Percentiles rank a stretch among this genome's conserved stretches.
These are phyloP conservation scores for Malacoctenus gilli DNA, from an alignment of 2,797 vertebrate species.

Conservation along the genomic window DNA sequence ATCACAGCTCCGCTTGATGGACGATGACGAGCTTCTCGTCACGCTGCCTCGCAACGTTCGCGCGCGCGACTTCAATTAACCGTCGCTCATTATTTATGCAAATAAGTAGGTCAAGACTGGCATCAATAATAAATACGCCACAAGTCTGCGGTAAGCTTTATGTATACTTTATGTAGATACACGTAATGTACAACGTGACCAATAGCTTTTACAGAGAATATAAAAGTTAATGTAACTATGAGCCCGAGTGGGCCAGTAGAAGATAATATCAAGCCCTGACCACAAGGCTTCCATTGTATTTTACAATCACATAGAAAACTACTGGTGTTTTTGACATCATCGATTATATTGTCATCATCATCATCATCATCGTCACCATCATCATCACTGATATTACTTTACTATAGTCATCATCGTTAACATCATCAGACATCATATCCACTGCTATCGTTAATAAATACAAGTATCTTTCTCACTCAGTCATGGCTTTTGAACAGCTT, in stretches of 20 bases:
- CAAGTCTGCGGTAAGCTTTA: constrained; percentile 55
- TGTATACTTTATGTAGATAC: constrained; percentile 81
- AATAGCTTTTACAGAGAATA: constrained; percentile 82
- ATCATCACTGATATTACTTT: constrained; percentile 23
- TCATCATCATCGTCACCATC: constrained; percentile 33
- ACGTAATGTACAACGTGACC: constrained; percentile 78
- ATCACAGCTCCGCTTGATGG: background rate
- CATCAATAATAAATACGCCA: constrained; percentile 62
- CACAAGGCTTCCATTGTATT: constrained; percentile 73
- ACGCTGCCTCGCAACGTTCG: background rate
- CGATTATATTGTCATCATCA: no score
- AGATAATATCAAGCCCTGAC: constrained; percentile 73
- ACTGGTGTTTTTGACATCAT: constrained; percentile 71
- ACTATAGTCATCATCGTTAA: constrained; percentile 25
- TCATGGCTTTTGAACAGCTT: constrained; percentile 68
- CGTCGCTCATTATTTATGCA: constrained; percentile 37
- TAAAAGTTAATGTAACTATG: constrained; percentile 77
- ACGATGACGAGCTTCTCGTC: background rate
- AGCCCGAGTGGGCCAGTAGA: constrained; percentile 70
- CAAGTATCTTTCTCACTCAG: constrained; percentile 46
- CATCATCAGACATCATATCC: constrained; percentile 24
- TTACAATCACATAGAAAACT: constrained; percentile 85
- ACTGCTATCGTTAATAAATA: constrained; percentile 46
- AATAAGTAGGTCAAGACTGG: constrained; percentile 62
- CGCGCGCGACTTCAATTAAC: constrained; percentile 31